These are phyloP conservation scores for Eupithecia subumbrata DNA, from an alignment of 2,888 invertebrate genomes.

Conservation along the genomic window DNA sequence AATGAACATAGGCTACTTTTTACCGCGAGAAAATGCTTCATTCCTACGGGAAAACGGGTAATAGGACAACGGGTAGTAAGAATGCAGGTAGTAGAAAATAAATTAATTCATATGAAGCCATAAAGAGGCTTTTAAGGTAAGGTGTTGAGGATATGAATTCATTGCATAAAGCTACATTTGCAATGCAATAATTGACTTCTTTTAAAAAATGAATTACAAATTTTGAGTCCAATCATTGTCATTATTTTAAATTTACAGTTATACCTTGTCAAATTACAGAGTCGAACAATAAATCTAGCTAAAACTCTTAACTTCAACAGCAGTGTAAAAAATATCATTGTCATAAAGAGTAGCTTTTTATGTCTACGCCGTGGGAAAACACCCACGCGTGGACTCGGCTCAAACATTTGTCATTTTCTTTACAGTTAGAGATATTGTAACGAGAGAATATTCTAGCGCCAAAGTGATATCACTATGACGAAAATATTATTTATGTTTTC, in stretches of 20 bases:
- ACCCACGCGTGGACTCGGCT: conserved; percentile 53
- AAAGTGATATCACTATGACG: neutral
- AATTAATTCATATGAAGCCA: neutral
- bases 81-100: too few species aligned
- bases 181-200: neutral
- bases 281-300: conserved; percentile 48
- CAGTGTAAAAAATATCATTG: conserved; percentile 52
- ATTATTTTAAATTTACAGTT: conserved; percentile 37
- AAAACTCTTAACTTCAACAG: conserved; percentile 51
- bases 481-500: neutral
- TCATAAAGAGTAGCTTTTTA: conserved; percentile 44
- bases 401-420: conserved; percentile 56
- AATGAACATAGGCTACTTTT: too few species aligned
- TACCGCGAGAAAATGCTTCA: too few species aligned
- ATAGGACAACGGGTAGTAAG: too few species aligned
- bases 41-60: too few species aligned
- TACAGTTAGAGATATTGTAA: conserved; percentile 32
- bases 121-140: too few species aligned
- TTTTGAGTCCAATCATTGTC: conserved; percentile 28
- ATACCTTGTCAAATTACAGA: conserved; percentile 34
- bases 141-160: neutral
- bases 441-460: neutral
- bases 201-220: neutral
- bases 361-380: conserved; percentile 58
- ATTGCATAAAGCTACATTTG: neutral